Evolutionary conservation across 2,888 invertebrate genomes (phyloP).

Genomic region (Volucella zonaria): DNA sequence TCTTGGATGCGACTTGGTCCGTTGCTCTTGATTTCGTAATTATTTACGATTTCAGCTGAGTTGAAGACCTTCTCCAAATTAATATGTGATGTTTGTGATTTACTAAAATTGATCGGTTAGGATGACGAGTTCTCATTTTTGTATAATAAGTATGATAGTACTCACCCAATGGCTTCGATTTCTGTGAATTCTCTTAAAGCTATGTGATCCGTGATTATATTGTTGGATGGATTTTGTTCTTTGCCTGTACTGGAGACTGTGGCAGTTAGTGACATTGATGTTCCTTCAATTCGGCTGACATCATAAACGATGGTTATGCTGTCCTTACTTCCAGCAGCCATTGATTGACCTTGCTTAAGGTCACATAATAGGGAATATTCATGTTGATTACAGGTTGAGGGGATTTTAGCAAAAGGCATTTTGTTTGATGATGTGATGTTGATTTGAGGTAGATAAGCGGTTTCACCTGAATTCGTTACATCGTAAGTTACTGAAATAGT

Average conservation of each 20-base stretch:
- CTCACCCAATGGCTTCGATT: slow-evolving; percentile 81
- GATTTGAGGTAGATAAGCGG: slow-evolving; percentile 83
- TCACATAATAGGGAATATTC: slow-evolving; percentile 79
- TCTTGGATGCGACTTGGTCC: slow-evolving; percentile 81
- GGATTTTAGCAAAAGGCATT: slow-evolving; percentile 80
- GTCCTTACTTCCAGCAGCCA: slow-evolving; percentile 78
- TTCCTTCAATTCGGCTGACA: slow-evolving; percentile 79
- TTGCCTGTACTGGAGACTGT: slow-evolving; percentile 81
- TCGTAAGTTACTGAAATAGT: slow-evolving; percentile 80
- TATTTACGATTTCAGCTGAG: slow-evolving; percentile 79
- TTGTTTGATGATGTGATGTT: slow-evolving; percentile 82
- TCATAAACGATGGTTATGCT: slow-evolving; percentile 80
- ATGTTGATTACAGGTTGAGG: slow-evolving; percentile 79
- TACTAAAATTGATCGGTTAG: slow-evolving; percentile 74
- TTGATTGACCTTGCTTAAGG: slow-evolving; percentile 79
- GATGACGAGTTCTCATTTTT: not conserved
- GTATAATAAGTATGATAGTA: not conserved
- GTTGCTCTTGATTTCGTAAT: slow-evolving; percentile 81
- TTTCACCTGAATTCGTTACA: slow-evolving; percentile 83
- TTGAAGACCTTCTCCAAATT: slow-evolving; percentile 79
- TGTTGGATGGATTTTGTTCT: slow-evolving; percentile 79
- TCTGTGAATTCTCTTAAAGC: slow-evolving; percentile 80
- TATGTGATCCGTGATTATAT: slow-evolving; percentile 77
- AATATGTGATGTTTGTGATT: slow-evolving; percentile 78
- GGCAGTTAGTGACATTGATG: slow-evolving; percentile 78